phyloP scores from a whole-genome alignment of 2,113 vertebrate genomes.

The Myocastor coypus region DNA sequence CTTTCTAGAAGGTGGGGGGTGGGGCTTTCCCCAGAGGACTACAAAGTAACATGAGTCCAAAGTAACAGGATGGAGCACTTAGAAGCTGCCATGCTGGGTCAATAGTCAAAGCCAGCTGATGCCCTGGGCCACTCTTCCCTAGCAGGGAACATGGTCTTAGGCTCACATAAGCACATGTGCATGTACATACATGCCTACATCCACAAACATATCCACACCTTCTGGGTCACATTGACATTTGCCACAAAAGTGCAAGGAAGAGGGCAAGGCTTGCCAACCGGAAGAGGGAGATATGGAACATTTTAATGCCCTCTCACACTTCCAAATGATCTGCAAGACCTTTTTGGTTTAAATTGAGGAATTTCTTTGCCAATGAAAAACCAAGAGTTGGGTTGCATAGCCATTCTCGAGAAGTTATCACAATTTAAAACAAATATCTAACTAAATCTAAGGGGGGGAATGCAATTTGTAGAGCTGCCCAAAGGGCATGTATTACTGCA shows the following conservation, averaged over 20 bases:
- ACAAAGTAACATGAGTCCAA: not conserved
- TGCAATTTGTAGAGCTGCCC: conserved; percentile 45
- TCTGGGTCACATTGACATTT: not conserved
- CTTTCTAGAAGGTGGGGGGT: too few relatives aligned
- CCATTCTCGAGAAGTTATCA: conserved; percentile 38
- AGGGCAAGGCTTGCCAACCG: rapidly evolving
- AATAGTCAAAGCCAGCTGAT: not conserved
- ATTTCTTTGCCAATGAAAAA: not conserved
- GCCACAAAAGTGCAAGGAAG: rapidly evolving
- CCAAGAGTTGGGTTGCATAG: not conserved
- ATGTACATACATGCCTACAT: not conserved
- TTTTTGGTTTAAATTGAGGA: not conserved
- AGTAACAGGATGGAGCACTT: rapidly evolving
- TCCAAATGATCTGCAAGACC: not conserved
- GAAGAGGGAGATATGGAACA: not conserved
- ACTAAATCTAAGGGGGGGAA: conserved; percentile 23
- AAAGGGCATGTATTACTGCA: not conserved
- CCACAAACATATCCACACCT: not conserved
- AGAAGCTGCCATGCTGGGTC: not conserved
- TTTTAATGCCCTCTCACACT: not conserved
- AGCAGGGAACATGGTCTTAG: not conserved
- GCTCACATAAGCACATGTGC: not conserved
- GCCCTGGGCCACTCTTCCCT: not conserved
- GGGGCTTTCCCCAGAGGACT: not conserved
- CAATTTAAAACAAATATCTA: conserved; percentile 52